phyloP scores from a whole-genome alignment of 2,797 vertebrate genomes.

The Characodon lateralis region DNA sequence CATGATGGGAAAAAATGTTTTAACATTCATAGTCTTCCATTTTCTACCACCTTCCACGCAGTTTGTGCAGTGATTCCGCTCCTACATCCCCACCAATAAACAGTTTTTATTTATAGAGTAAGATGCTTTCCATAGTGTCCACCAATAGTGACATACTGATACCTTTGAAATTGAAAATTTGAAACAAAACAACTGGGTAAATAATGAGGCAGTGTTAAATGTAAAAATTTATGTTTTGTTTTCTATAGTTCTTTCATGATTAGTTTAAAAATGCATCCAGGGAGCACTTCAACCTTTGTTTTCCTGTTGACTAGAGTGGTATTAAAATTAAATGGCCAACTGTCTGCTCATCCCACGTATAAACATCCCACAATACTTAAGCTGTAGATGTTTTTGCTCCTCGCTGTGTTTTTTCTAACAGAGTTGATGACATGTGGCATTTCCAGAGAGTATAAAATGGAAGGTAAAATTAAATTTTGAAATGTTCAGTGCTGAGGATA shows the following conservation, averaged over 20 bases:
- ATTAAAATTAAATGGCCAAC: slow-evolving; percentile 3
- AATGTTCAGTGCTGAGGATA: slow-evolving; percentile 45
- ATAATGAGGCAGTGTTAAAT: neutral
- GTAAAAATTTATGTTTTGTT: neutral
- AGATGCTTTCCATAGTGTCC: neutral
- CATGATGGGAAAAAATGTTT: slow-evolving; percentile 4
- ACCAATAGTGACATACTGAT: neutral
- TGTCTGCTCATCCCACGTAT: neutral
- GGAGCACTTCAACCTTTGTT: neutral
- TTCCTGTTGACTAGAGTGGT: neutral
- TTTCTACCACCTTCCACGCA: neutral
- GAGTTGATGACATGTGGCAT: slow-evolving; percentile 43
- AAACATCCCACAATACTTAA: slow-evolving; percentile 16
- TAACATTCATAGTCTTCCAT: slow-evolving; percentile 5
- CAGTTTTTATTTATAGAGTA: neutral
- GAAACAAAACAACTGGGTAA: slow-evolving; percentile 1
- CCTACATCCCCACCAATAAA: neutral
- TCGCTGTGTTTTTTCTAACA: slow-evolving; percentile 4
- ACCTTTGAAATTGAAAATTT: neutral
- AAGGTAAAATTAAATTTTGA: slow-evolving; percentile 54
- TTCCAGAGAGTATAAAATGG: slow-evolving; percentile 41
- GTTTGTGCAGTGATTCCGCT: slow-evolving; percentile 4
- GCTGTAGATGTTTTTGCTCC: slow-evolving; percentile 12
- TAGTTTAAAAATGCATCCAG: neutral
- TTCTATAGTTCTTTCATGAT: neutral